Evolutionary conservation across 2,888 invertebrate species (phyloP), one percentile per base, ranked within the genome.

Genomic region (Cacoxenus indagator): DNA sequence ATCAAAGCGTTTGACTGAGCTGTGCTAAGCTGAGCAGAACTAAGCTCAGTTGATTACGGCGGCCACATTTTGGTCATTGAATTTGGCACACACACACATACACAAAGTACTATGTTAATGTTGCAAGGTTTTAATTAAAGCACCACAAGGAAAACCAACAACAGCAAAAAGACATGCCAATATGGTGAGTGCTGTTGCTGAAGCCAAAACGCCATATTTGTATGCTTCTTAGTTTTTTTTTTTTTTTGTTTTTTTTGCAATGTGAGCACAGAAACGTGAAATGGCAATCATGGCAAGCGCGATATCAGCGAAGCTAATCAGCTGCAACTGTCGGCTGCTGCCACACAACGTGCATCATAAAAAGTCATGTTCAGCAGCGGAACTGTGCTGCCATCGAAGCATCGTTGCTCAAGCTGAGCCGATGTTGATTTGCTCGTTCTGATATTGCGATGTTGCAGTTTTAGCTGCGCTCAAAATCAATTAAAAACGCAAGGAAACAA

Each of bases 401-500:
- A n/a, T n/a, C n/a, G n/a, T n/a, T n/a, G 45, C n/a, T 43, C 0
- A 1, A n/a, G 45, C 45, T 43, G 45, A 5, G 6, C 11, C 11
- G 5, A 37, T 37, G 11, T 37, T 37, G 37, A 8, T 37, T 37
- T n/a, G n/a, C 14, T 37, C 14, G 37, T 37, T 37, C 2, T 37
- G 37, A 37, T 37, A 37, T 14, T 14, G 8, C 9, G 8, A 24
- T 57, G 57, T n/a, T 29, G 4, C n/a, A 17, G n/a, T 19, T 22
- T 17, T n/a, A 57, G 14, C 27, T 24, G 43, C 43, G 43, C 45
- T 62, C 43, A 43, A 62, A 62, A 62, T 62, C 61, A 62, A 62
- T 62, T 62, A 62, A 62, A 62, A 62, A 62, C 61, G 61, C 43
- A 62, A 62, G 61, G 43, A 45, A 62, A 43, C 61, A 62, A 59